Conservation (phyloP, 2,113 vertebrate species). For the Thymallus thymallus region DNA sequence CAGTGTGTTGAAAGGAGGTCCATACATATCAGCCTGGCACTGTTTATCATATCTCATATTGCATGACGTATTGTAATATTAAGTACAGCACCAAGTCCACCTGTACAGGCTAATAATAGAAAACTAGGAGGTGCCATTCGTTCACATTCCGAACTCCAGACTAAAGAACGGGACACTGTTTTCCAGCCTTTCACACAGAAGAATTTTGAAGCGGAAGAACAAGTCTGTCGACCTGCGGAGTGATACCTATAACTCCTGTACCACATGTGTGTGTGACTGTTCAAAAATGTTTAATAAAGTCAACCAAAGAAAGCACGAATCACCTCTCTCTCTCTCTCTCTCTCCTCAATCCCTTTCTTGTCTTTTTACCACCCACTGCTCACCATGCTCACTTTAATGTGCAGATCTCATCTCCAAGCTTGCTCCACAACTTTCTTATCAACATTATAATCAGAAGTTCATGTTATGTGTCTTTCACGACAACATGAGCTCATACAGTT, state of each 20-base stretch:
- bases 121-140: neutral
- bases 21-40: neutral
- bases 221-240: conserved; percentile 19
- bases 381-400: neutral
- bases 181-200: conserved; percentile 34
- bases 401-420: neutral
- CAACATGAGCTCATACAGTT: neutral
- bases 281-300: neutral
- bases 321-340: neutral
- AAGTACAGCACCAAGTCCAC: no score
- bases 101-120: neutral
- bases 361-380: neutral
- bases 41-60: neutral
- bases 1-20: neutral
- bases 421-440: neutral
- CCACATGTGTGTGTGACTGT: neutral
- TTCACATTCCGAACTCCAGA: neutral
- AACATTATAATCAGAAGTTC: neutral
- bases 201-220: conserved; percentile 33
- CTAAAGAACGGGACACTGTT: conserved; percentile 34
- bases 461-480: neutral
- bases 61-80: neutral
- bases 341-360: neutral
- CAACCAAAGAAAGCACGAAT: neutral
- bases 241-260: neutral